Percentiles rank a stretch among this genome's conserved stretches.
Conservation (phyloP, 2,797 vertebrate species). For the Hafferia zeledoni region DNA sequence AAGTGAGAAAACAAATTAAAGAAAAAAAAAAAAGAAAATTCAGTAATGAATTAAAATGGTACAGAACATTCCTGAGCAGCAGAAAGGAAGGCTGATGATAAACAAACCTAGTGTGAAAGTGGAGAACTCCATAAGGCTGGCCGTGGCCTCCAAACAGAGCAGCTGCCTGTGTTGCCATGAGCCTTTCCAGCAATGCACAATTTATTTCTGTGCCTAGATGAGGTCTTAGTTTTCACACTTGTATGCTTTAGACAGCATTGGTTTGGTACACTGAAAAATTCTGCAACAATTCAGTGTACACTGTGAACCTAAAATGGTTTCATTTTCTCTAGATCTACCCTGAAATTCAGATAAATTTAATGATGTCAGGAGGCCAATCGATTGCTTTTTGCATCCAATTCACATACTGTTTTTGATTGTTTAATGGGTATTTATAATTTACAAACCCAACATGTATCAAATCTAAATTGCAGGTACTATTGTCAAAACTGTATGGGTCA, state of each 20-base stretch:
- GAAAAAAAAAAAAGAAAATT: background rate
- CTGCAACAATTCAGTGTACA: background rate
- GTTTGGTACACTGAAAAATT: background rate
- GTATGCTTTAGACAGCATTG: background rate
- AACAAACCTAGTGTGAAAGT: background rate
- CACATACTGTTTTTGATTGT: background rate
- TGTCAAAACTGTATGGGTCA: slow-evolving; percentile 86
- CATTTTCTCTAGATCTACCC: background rate
- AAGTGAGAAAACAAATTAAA: background rate
- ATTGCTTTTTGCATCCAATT: background rate
- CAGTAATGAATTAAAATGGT: background rate
- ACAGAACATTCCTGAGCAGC: background rate
- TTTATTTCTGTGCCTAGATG: background rate
- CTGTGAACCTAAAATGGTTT: background rate
- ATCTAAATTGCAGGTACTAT: slow-evolving; percentile 74
- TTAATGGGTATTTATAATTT: background rate
- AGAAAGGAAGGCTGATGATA: background rate
- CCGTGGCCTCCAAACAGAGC: rapidly evolving
- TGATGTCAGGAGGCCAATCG: background rate
- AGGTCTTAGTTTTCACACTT: background rate
- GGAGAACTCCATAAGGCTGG: background rate
- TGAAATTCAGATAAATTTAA: background rate
- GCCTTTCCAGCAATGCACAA: background rate
- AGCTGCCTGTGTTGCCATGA: background rate
- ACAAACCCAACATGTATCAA: background rate